Evolutionary conservation across 2,797 vertebrate genomes (phyloP).

Genomic region (Myoxocephalus aenaeus): DNA sequence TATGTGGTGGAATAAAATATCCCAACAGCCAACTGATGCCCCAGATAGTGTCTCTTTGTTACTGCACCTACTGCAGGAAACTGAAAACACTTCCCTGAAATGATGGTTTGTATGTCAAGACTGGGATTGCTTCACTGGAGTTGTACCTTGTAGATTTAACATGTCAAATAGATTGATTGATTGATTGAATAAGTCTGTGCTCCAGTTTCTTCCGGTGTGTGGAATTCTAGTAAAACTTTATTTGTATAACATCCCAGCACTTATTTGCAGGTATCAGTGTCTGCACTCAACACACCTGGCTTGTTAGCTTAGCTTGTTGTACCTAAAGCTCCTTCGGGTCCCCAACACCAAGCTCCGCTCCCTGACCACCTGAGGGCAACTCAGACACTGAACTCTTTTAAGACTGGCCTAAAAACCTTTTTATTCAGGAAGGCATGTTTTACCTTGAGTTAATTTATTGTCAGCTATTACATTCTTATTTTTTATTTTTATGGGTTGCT

Average conservation of each 20-base stretch:
- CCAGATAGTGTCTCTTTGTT: slow-evolving; percentile 36
- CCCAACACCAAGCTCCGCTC: too few relatives aligned
- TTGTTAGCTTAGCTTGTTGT: background rate
- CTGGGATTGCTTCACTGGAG: background rate
- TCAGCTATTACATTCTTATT: too few relatives aligned
- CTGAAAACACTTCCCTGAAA: too few relatives aligned
- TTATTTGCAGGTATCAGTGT: background rate
- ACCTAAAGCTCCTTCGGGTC: too few relatives aligned
- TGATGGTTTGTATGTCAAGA: too few relatives aligned
- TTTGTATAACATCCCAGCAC: background rate
- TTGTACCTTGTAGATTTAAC: background rate
- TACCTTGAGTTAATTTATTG: too few relatives aligned
- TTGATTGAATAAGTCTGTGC: too few relatives aligned
- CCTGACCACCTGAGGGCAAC: too few relatives aligned
- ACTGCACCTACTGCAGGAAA: slow-evolving; percentile 5
- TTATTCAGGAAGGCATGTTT: too few relatives aligned
- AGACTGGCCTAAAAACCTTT: too few relatives aligned
- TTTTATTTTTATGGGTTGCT: too few relatives aligned
- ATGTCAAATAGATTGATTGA: background rate
- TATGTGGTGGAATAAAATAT: slow-evolving; percentile 43
- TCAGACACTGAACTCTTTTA: too few relatives aligned
- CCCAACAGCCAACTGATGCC: slow-evolving; percentile 44
- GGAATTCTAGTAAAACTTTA: background rate
- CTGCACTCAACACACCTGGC: background rate
- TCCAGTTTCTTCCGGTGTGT: background rate